These are phyloP conservation scores for Brachynemurus nebulosus DNA, from an alignment of 2,888 invertebrate genomes.

Conservation along the genomic window DNA sequence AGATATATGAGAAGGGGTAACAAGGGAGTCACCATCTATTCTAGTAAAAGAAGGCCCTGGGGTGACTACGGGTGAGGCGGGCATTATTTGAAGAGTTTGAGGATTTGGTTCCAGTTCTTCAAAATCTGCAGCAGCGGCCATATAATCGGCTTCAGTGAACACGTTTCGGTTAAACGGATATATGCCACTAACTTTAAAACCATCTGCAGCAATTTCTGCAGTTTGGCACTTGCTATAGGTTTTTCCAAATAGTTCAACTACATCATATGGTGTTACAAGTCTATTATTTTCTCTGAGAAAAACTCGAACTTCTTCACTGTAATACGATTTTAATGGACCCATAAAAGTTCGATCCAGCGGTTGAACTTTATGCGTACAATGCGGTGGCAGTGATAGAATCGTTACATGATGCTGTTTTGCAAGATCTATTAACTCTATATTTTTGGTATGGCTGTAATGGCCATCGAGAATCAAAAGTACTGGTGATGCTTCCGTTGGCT, in stretches of 20 bases:
- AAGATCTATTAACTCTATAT: constrained; percentile 23
- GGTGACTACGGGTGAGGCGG: not conserved
- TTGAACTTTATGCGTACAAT: constrained; percentile 25
- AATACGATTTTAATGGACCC: constrained; percentile 11
- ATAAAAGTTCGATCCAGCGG: constrained; percentile 22
- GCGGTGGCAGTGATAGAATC: constrained; percentile 25
- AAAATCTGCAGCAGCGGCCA: constrained; percentile 5
- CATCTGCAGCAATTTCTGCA: constrained; percentile 14
- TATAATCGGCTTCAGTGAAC: constrained; percentile 8
- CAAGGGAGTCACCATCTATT: not conserved
- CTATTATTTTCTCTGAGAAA: constrained; percentile 12
- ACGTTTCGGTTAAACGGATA: constrained; percentile 8
- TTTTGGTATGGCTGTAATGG: constrained; percentile 22
- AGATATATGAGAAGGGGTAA: not conserved
- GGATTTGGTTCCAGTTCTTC: not conserved
- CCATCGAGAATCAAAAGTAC: constrained; percentile 21
- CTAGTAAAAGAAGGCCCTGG: not conserved
- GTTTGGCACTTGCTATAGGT: constrained; percentile 17
- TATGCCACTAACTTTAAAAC: constrained; percentile 14
- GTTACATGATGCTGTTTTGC: constrained; percentile 24
- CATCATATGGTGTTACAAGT: constrained; percentile 11
- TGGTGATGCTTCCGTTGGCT: constrained; percentile 14
- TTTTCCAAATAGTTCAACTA: constrained; percentile 15
- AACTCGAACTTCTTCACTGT: constrained; percentile 11
- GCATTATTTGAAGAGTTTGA: too few relatives aligned